Percentiles rank a stretch among this genome's conserved stretches.
Evolutionary conservation across 2,888 invertebrate species (phyloP).

Genomic region (Patella pellucida): DNA sequence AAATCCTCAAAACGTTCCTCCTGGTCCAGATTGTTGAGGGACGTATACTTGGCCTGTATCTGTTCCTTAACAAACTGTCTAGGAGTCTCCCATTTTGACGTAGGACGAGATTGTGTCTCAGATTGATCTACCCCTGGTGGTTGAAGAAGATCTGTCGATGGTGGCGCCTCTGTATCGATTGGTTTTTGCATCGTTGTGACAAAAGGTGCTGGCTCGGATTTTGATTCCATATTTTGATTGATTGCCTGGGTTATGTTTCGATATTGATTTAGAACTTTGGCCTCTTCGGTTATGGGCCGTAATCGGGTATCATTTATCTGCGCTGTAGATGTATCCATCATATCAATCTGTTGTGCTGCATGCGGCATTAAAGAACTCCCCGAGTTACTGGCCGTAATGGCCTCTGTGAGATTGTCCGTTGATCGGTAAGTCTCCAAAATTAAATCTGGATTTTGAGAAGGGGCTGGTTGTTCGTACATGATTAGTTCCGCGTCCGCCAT

Average conservation of each 20-base stretch:
- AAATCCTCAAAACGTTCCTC: slow-evolving; percentile 48
- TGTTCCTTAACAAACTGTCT: slow-evolving; percentile 52
- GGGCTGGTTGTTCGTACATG: neutral
- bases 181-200: neutral
- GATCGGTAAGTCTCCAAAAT: neutral
- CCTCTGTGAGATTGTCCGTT: neutral
- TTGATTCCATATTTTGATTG: neutral
- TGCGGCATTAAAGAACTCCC: neutral
- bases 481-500: slow-evolving; percentile 57
- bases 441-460: neutral
- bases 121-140: slow-evolving; percentile 15
- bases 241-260: neutral
- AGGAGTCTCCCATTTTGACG: slow-evolving; percentile 44
- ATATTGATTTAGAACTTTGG: neutral
- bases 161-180: neutral
- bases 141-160: slow-evolving; percentile 18
- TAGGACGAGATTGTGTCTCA: neutral
- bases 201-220: neutral
- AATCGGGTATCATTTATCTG: neutral
- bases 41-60: slow-evolving; percentile 41
- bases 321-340: neutral
- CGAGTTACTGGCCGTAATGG: neutral
- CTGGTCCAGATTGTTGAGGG: slow-evolving; percentile 24
- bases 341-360: neutral
- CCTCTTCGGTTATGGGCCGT: neutral